These are phyloP conservation scores for Propithecus coquereli DNA, from an alignment of 2,113 vertebrate species.

Conservation along the genomic window DNA sequence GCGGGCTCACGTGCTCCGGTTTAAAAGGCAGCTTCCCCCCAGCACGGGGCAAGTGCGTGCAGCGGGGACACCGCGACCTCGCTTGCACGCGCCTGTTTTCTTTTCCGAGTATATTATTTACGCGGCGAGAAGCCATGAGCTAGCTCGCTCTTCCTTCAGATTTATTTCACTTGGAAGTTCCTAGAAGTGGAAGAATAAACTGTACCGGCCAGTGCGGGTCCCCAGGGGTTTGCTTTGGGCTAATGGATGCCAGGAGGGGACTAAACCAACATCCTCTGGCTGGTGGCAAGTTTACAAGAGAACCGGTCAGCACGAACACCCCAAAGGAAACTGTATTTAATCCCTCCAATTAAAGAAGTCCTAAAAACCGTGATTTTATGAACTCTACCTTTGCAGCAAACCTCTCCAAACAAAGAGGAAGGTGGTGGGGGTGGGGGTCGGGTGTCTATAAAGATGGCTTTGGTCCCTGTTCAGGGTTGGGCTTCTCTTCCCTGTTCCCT, in stretches of 20 bases:
- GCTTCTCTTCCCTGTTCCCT: background rate
- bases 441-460: background rate
- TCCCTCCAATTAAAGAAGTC: background rate
- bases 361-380: background rate
- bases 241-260: background rate
- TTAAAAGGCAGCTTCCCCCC: background rate
- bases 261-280: background rate
- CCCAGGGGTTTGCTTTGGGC: no score
- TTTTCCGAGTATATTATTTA: slow-evolving; percentile 57
- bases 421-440: rapidly evolving
- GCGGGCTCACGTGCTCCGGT: rapidly evolving
- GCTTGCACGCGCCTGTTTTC: slow-evolving; percentile 38
- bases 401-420: background rate
- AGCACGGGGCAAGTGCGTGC: rapidly evolving
- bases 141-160: background rate
- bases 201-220: background rate
- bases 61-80: background rate
- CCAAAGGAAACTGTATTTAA: background rate
- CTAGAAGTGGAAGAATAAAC: background rate
- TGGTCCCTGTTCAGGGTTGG: background rate
- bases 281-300: background rate
- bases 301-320: background rate
- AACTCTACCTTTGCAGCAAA: background rate
- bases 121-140: background rate
- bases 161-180: background rate